These are phyloP conservation scores for Hippocampus abdominalis DNA, from an alignment of 2,113 vertebrate species.

Conservation along the genomic window DNA sequence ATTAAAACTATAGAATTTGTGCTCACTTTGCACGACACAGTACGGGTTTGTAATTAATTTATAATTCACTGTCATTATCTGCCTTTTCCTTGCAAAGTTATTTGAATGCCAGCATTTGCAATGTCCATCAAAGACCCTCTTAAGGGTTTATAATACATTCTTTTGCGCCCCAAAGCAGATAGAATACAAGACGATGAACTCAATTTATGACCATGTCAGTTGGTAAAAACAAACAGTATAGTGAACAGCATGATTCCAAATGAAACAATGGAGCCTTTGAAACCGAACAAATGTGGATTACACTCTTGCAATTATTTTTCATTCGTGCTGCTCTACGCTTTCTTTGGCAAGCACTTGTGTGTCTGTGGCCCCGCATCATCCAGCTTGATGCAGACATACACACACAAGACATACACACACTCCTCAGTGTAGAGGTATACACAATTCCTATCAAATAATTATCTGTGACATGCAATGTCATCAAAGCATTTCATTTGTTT, in stretches of 20 bases:
- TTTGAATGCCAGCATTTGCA: conserved; percentile 13
- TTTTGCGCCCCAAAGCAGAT: neutral
- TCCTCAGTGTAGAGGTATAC: neutral
- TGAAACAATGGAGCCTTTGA: conserved; percentile 25
- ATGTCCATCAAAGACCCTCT: neutral
- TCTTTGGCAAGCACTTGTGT: conserved; percentile 1
- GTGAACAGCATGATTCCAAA: neutral
- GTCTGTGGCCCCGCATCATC: conserved; percentile 1
- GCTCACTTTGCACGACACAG: neutral
- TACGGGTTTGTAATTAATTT: neutral
- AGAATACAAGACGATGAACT: conserved; percentile 8
- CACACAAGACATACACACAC: neutral
- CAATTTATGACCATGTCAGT: conserved; percentile 15
- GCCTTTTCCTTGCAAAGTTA: conserved; percentile 8
- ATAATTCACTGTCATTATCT: conserved; percentile 7
- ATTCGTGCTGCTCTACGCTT: neutral
- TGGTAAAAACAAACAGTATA: conserved; percentile 4
- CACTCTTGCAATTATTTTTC: neutral
- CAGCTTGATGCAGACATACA: neutral
- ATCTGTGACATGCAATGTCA: neutral
- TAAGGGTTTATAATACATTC: conserved; percentile 15
- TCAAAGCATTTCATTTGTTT: too few relatives aligned
- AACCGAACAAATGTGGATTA: neutral
- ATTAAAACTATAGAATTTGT: neutral
- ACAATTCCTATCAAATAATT: too few relatives aligned